Percentiles rank a stretch among this genome's conserved stretches.
These are phyloP conservation scores for Triplophysa rosa DNA, from an alignment of 2,113 vertebrate genomes.

Conservation along the genomic window DNA sequence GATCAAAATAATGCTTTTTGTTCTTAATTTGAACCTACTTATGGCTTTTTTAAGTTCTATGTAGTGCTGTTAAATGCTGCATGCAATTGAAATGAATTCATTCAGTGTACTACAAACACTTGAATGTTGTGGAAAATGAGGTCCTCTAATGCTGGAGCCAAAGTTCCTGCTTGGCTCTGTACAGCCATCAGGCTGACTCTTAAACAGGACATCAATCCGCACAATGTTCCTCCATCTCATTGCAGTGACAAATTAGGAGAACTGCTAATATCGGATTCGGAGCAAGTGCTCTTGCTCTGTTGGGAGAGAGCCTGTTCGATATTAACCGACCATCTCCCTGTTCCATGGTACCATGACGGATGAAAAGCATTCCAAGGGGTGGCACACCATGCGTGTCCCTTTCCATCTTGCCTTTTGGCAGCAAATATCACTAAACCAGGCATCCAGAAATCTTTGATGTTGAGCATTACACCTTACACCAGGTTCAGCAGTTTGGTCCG, in stretches of 20 bases:
- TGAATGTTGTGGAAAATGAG: background rate
- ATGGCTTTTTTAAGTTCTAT: background rate
- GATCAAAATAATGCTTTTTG: background rate
- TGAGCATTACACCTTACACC: slow-evolving; percentile 14
- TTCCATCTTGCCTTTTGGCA: slow-evolving; percentile 60
- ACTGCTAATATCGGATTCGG: slow-evolving; percentile 39
- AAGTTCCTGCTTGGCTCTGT: slow-evolving; percentile 21
- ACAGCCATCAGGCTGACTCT: slow-evolving; percentile 23
- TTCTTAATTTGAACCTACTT: slow-evolving; percentile 13
- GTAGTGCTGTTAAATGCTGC: background rate
- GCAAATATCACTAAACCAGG: slow-evolving; percentile 63
- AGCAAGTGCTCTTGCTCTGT: slow-evolving; percentile 17
- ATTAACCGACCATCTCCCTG: slow-evolving; percentile 31
- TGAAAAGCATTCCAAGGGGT: slow-evolving; percentile 33
- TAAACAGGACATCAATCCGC: slow-evolving; percentile 41
- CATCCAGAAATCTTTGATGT: slow-evolving; percentile 52
- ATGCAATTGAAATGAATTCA: background rate
- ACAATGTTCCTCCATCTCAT: slow-evolving; percentile 39
- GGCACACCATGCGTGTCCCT: slow-evolving; percentile 46
- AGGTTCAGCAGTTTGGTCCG: background rate
- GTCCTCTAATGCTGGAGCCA: slow-evolving; percentile 20
- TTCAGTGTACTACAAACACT: background rate
- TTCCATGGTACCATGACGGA: slow-evolving; percentile 36
- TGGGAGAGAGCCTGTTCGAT: slow-evolving; percentile 39
- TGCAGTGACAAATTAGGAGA: slow-evolving; percentile 35